A percentile compares a stretch with the other conserved stretches of the same genome.
Evolutionary conservation across 2,888 invertebrate species (phyloP).

Genomic region (Ornithoptera alexandrae): DNA sequence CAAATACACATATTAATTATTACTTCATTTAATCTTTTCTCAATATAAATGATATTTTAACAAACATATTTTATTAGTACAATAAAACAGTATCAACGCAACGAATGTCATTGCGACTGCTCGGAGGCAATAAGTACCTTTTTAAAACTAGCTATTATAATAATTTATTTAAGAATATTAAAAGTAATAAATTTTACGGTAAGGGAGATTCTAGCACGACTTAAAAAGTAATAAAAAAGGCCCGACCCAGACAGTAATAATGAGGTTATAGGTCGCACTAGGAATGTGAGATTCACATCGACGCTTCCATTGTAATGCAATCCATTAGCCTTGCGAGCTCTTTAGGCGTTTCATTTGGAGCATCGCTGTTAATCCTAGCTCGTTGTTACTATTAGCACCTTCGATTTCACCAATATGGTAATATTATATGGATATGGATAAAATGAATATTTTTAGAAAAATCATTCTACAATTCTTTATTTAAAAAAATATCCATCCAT

Average conservation of each 20-base stretch:
- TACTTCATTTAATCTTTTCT: background rate
- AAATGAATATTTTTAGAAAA: background rate
- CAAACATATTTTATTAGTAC: background rate
- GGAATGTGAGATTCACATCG: conserved; percentile 68
- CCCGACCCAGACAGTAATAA: conserved; percentile 44
- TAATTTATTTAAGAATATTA: too few species aligned
- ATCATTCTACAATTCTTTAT: conserved; percentile 12
- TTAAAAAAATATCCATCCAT: conserved; percentile 6
- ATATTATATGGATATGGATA: too few species aligned
- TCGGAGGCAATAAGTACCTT: too few species aligned
- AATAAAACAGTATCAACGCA: too few species aligned
- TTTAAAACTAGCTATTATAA: too few species aligned
- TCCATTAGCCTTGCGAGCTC: conserved; percentile 70
- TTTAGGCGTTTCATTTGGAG: conserved; percentile 56
- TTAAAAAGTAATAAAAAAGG: background rate
- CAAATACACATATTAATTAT: background rate
- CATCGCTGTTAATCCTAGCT: conserved; percentile 48
- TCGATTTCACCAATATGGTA: background rate
- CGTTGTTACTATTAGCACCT: conserved; percentile 31
- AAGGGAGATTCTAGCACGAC: background rate
- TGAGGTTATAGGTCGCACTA: conserved; percentile 49
- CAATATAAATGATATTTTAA: too few species aligned
- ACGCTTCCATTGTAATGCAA: conserved; percentile 57
- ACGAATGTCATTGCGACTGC: too few species aligned
- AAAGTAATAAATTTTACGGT: too few species aligned